phyloP scores from a whole-genome alignment of 1,140 invertebrate genomes.

The Eurosta solidaginis region DNA sequence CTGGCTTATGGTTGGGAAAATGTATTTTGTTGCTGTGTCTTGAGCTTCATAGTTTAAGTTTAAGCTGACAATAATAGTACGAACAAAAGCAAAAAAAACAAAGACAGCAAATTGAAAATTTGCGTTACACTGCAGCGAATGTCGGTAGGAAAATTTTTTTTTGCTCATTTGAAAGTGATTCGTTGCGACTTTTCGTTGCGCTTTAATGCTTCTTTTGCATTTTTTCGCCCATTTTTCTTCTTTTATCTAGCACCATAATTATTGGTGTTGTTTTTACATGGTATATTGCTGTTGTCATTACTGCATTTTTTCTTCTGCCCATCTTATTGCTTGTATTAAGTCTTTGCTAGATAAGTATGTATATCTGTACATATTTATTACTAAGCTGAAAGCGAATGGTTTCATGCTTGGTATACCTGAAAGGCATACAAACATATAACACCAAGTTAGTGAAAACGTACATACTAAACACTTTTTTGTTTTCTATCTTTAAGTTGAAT shows the following conservation, averaged over 20 bases:
- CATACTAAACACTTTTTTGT: not conserved
- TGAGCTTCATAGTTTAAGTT: not conserved
- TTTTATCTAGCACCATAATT: not conserved
- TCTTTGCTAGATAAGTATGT: not conserved
- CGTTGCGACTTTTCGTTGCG: conserved; percentile 4
- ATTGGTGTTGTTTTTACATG: not conserved
- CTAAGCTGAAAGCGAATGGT: not conserved
- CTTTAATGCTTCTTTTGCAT: not conserved
- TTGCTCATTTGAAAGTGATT: not conserved
- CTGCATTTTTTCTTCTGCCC: not conserved
- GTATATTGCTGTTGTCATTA: not conserved
- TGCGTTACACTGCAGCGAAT: not conserved
- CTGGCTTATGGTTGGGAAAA: not conserved
- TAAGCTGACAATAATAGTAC: not conserved
- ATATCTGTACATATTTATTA: too few relatives aligned
- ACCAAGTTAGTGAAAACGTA: too few relatives aligned
- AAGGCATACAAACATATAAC: too few relatives aligned
- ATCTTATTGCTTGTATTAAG: not conserved
- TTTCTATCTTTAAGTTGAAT: not conserved
- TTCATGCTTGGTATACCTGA: too few relatives aligned
- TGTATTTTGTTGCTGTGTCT: not conserved
- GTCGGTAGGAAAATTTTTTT: not conserved
- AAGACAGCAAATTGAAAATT: not conserved
- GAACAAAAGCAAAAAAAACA: not conserved
- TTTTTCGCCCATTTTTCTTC: not conserved